A percentile compares a stretch with the other conserved stretches of the same genome.
These are phyloP conservation scores for Thamnophis sirtalis DNA, from an alignment of 2,113 vertebrate species.

Conservation along the genomic window DNA sequence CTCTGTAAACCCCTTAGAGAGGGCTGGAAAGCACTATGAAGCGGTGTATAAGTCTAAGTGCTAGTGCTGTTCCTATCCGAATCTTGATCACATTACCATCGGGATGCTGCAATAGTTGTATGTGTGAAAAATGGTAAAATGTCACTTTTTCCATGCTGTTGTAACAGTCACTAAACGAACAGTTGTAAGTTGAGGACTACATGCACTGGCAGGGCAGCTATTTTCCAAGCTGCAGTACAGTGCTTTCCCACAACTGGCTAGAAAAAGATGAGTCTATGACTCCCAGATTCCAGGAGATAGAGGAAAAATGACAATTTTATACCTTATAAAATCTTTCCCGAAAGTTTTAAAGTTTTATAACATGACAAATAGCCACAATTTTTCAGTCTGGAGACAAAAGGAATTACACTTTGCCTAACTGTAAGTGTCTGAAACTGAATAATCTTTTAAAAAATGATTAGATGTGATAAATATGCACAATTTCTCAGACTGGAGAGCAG, in stretches of 20 bases:
- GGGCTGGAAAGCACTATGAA: no score
- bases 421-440: not conserved
- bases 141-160: not conserved
- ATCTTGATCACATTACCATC: not conserved
- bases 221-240: conserved; percentile 25
- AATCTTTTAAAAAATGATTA: not conserved
- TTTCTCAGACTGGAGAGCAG: not conserved
- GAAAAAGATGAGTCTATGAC: not conserved
- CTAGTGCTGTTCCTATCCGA: no score
- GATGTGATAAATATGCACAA: not conserved
- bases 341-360: not conserved
- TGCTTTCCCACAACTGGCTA: not conserved
- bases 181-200: no score
- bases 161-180: no score
- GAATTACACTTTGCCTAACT: not conserved
- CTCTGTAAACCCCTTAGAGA: no score
- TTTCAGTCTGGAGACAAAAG: not conserved
- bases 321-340: not conserved
- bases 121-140: not conserved
- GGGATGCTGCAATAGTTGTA: not conserved
- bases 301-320: not conserved
- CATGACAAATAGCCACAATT: not conserved
- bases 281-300: not conserved
- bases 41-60: no score
- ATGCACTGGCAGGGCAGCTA: conserved; percentile 21